Percentiles rank a stretch among this genome's conserved stretches.
Evolutionary conservation across 2,888 invertebrate species (phyloP).

Genomic region (Xylota segnis): DNA sequence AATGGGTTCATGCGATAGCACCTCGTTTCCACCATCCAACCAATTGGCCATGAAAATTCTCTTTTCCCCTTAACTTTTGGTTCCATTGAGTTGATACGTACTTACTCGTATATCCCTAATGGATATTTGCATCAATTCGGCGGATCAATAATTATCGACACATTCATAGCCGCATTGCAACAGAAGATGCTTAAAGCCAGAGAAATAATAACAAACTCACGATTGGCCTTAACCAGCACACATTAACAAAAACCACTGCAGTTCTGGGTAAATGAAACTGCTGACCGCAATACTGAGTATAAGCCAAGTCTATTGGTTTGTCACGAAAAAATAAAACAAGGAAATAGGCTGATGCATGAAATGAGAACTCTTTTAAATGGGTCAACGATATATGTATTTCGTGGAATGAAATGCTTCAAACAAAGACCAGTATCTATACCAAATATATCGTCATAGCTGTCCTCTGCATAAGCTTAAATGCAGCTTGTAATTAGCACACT

Average conservation of each 20-base stretch:
- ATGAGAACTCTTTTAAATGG: slow-evolving; percentile 8
- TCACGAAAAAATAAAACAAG: neutral
- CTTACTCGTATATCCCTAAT: neutral
- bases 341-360: slow-evolving; percentile 10
- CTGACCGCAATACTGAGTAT: slow-evolving; percentile 30
- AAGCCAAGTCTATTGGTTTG: slow-evolving; percentile 34
- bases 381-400: neutral
- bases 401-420: neutral
- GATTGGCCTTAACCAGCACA: slow-evolving; percentile 8
- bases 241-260: slow-evolving; percentile 36
- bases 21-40: too few relatives aligned
- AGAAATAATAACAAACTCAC: neutral
- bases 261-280: slow-evolving; percentile 16
- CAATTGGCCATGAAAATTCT: too few relatives aligned
- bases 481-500: slow-evolving; percentile 45
- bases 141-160: neutral
- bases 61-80: too few relatives aligned
- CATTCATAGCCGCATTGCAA: neutral
- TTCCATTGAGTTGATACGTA: too few relatives aligned
- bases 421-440: neutral
- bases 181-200: neutral
- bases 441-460: neutral
- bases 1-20: too few relatives aligned
- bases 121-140: neutral
- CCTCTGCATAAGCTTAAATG: slow-evolving; percentile 15